phyloP scores from a whole-genome alignment of 2,113 vertebrate genomes.

The Leptobrachium leishanense region DNA sequence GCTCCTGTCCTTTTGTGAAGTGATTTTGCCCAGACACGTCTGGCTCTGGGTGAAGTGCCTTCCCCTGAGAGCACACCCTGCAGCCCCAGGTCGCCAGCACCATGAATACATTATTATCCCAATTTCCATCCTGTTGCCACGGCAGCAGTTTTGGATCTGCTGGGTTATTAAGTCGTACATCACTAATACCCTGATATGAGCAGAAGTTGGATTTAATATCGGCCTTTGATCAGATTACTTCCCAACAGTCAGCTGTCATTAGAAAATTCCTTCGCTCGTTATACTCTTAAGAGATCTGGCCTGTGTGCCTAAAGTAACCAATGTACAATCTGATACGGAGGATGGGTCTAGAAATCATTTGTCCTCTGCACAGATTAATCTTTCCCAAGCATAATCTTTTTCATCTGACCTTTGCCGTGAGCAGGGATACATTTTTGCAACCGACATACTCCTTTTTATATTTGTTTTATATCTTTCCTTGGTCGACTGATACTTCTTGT shows the following conservation, averaged over 20 bases:
- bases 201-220: constrained; percentile 96
- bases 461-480: constrained; percentile 52
- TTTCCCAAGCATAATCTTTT: constrained; percentile 51
- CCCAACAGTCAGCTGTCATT: constrained; percentile 85
- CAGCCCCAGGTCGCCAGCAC: constrained; percentile 99
- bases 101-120: constrained; percentile 99
- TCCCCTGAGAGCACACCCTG: constrained; percentile 93
- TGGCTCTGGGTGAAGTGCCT: constrained; percentile 99
- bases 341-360: constrained; percentile 70
- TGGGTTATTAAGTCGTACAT: constrained; percentile 98
- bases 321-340: constrained; percentile 76
- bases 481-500: constrained; percentile 73
- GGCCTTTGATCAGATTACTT: constrained; percentile 96
- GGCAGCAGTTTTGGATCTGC: constrained; percentile 98
- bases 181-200: constrained; percentile 98
- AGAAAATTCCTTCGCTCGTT: constrained; percentile 83
- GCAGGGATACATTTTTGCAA: constrained; percentile 26
- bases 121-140: constrained; percentile 99
- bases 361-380: constrained; percentile 70
- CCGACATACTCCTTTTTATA: constrained; percentile 8
- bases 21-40: constrained; percentile 99
- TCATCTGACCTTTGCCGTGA: constrained; percentile 68
- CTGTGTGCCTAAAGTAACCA: constrained; percentile 64
- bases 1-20: constrained; percentile 95
- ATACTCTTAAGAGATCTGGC: constrained; percentile 75